Evolutionary conservation across 2,797 vertebrate genomes (phyloP), one percentile per base, ranked within the genome.

Genomic region (Lagocephalus sceleratus): DNA sequence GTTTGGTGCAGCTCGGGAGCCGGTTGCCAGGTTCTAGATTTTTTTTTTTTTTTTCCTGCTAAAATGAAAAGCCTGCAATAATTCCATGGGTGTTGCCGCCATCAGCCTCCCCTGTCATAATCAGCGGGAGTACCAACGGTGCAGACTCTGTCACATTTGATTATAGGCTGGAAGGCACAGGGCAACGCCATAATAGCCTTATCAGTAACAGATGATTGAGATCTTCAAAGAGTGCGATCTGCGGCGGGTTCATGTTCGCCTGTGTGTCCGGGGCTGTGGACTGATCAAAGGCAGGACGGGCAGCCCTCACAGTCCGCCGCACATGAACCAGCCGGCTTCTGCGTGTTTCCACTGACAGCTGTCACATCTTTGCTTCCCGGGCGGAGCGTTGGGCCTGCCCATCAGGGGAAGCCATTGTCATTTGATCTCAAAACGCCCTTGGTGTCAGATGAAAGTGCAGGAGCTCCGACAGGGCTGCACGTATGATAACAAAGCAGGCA

Each of bases 181-280:
- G 82, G 82, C 82, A 85, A 80, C 70, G 81, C 70, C 75, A 84
- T 87, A 88, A 88, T 86, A 85, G 83, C 80, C 78, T 85, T 83
- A 90, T 89, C 86, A 84, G 85, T 76, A 84, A 55, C 76, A 81
- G 76, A 88, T 83, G 88, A 91, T 86, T 83, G 85, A 88, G 82
- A 89, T 87, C 81, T 88, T 90, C 87, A 87, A 89, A 90, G 82
- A 63, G 66, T 66, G 73, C 51, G 68, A 73, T 88, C 84, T 82
- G 83, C 84, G 76, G 76, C 73, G 54, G 46, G 51, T 74, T 76
- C 76, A 60, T 67, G 71, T 66, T 81, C 82, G 72, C 79, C 81
- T 74, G 68, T 68, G 81, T 71, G 77, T 71, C 67, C 57, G 22
- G 61, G 56, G 73, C 76, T 66, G 66, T 63, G 38, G 57, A 47